Percentiles rank a stretch among this genome's conserved stretches.
Conservation (phyloP, 2,113 vertebrate species). For the Corythaeola cristata region DNA sequence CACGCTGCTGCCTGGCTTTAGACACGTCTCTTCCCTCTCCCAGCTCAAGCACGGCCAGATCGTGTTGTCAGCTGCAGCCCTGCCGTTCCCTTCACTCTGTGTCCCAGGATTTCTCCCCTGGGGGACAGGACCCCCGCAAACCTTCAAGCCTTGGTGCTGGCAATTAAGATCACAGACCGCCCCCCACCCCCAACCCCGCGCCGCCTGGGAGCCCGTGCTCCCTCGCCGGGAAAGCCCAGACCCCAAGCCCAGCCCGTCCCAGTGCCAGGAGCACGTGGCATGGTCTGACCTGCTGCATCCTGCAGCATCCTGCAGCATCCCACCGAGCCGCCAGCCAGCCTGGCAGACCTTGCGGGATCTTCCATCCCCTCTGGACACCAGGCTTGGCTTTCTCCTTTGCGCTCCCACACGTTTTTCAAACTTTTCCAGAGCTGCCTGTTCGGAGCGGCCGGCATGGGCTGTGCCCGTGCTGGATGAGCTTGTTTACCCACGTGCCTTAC, state of each 20-base stretch:
- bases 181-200: too few relatives aligned
- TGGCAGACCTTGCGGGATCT: not conserved
- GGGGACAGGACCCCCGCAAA: too few relatives aligned
- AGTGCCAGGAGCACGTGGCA: fast-evolving
- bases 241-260: not conserved
- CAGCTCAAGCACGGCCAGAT: fast-evolving
- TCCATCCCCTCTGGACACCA: not conserved
- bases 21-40: fast-evolving
- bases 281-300: not conserved
- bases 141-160: not conserved
- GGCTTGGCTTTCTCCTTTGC: not conserved
- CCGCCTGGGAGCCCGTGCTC: too few relatives aligned
- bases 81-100: not conserved
- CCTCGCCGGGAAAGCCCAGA: too few relatives aligned
- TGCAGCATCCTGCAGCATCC: not conserved
- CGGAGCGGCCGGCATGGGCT: fast-evolving
- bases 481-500: not conserved
- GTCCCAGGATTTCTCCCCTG: not conserved
- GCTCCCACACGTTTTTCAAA: fast-evolving
- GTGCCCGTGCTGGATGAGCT: not conserved
- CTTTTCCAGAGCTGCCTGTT: fast-evolving
- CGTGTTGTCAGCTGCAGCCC: fast-evolving
- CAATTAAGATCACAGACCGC: not conserved
- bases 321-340: not conserved
- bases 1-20: not conserved